These are phyloP conservation scores for Drosophila kuntzei DNA, from an alignment of 2,888 invertebrate species.

Conservation along the genomic window DNA sequence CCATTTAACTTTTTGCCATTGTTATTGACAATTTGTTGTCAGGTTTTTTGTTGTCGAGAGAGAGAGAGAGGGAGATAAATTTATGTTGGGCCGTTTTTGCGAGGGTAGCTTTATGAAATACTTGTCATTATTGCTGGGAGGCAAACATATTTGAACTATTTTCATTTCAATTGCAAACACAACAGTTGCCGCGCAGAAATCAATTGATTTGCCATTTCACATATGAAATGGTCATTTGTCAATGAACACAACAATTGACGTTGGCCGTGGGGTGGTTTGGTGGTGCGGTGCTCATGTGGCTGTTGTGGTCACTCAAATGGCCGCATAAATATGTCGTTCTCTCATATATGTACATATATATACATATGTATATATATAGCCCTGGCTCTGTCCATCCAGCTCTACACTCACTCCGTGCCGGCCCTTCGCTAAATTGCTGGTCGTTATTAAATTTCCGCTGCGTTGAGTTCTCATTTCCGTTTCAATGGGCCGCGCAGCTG, in stretches of 20 bases:
- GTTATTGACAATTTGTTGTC: slow-evolving; percentile 79
- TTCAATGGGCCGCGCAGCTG: slow-evolving; percentile 77
- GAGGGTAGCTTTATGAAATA: slow-evolving; percentile 69
- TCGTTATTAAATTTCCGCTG: slow-evolving; percentile 81
- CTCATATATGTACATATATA: slow-evolving; percentile 16
- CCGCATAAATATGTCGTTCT: slow-evolving; percentile 78
- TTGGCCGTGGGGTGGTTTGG: slow-evolving; percentile 5
- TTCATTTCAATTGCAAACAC: slow-evolving; percentile 79
- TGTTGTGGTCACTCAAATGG: slow-evolving; percentile 76
- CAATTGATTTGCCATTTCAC: slow-evolving; percentile 82
- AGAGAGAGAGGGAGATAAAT: slow-evolving; percentile 31
- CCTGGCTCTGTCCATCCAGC: slow-evolving; percentile 17
- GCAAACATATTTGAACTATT: slow-evolving; percentile 78
- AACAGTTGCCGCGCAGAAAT: slow-evolving; percentile 61
- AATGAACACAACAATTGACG: slow-evolving; percentile 70
- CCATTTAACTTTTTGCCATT: slow-evolving; percentile 71
- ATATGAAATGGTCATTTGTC: slow-evolving; percentile 81
- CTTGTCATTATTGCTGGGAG: slow-evolving; percentile 69
- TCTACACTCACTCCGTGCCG: background rate
- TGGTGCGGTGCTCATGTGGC: slow-evolving; percentile 31
- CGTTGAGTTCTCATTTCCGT: slow-evolving; percentile 82
- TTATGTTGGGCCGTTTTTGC: slow-evolving; percentile 53
- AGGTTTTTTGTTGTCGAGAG: slow-evolving; percentile 37
- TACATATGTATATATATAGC: slow-evolving; percentile 1
- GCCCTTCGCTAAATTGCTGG: slow-evolving; percentile 73